These are phyloP conservation scores for Athene noctua DNA, from an alignment of 2,113 vertebrate species.

Conservation along the genomic window DNA sequence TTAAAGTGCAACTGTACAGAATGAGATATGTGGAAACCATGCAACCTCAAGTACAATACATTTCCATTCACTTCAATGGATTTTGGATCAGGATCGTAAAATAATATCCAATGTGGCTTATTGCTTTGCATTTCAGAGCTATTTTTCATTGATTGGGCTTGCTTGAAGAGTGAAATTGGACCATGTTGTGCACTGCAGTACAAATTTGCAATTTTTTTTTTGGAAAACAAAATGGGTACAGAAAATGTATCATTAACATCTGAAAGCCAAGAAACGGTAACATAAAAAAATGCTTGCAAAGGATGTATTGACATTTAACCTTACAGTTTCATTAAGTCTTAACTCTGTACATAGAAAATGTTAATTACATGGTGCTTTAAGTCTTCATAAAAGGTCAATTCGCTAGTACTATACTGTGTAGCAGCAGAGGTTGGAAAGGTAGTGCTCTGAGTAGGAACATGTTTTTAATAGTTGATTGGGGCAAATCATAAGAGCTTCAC, in stretches of 20 bases:
- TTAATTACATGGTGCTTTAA: constrained; percentile 65
- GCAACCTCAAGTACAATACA: neutral
- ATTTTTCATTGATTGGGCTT: neutral
- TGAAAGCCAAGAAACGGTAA: neutral
- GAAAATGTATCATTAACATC: neutral
- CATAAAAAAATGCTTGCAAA: constrained; percentile 14
- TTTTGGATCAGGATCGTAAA: neutral
- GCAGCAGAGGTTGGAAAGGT: constrained; percentile 11
- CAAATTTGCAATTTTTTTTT: neutral
- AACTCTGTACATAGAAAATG: constrained; percentile 48
- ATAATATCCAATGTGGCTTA: neutral
- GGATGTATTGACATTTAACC: constrained; percentile 48
- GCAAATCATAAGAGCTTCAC: constrained; percentile 16
- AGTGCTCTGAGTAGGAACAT: constrained; percentile 4
- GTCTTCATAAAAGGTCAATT: constrained; percentile 52
- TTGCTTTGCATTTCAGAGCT: neutral
- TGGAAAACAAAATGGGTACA: neutral
- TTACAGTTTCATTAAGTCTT: constrained; percentile 59
- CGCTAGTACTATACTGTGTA: neutral
- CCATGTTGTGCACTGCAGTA: neutral
- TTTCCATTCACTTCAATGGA: neutral
- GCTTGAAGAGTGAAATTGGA: neutral
- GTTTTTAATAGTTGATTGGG: constrained; percentile 43
- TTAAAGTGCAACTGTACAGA: neutral
- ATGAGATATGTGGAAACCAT: neutral